Percentiles rank a stretch among this genome's conserved stretches.
These are phyloP conservation scores for Eurois occulta DNA, from an alignment of 2,888 invertebrate genomes.

Conservation along the genomic window DNA sequence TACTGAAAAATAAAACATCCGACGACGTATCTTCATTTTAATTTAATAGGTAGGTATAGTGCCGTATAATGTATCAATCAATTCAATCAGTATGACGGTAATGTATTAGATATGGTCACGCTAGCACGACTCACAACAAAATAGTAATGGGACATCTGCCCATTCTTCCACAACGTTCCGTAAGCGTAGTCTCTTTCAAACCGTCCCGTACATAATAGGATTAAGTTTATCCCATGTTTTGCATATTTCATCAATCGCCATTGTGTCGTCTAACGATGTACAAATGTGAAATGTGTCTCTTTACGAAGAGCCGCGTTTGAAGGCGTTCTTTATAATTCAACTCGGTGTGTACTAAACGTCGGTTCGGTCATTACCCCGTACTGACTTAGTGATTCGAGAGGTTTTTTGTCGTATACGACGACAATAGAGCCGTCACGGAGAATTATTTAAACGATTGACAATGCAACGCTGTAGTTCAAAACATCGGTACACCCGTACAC, in stretches of 20 bases:
- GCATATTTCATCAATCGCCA: slow-evolving; percentile 87
- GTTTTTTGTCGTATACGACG: slow-evolving; percentile 38
- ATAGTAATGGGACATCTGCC: slow-evolving; percentile 35
- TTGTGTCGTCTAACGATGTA: slow-evolving; percentile 84
- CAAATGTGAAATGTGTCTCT: slow-evolving; percentile 85
- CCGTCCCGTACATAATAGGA: slow-evolving; percentile 71
- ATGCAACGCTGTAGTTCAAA: slow-evolving; percentile 15
- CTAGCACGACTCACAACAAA: slow-evolving; percentile 30
- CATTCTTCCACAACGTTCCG: slow-evolving; percentile 29
- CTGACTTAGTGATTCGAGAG: slow-evolving; percentile 61
- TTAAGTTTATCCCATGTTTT: slow-evolving; percentile 76
- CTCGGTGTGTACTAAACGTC: slow-evolving; percentile 45
- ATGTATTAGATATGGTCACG: slow-evolving; percentile 39
- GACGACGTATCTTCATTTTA: not conserved
- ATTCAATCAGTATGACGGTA: slow-evolving; percentile 32
- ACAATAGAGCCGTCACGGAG: slow-evolving; percentile 38
- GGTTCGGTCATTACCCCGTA: slow-evolving; percentile 68
- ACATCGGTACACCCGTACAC: slow-evolving; percentile 40
- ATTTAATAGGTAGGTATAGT: not conserved
- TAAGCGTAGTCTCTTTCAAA: slow-evolving; percentile 62
- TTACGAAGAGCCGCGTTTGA: slow-evolving; percentile 78
- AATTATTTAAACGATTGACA: slow-evolving; percentile 46
- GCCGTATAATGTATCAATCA: slow-evolving; percentile 29
- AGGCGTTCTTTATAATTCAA: slow-evolving; percentile 68
- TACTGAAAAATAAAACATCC: no score